Evolutionary conservation across 2,888 invertebrate species (phyloP).

Genomic region (Eupithecia pulchellata): DNA sequence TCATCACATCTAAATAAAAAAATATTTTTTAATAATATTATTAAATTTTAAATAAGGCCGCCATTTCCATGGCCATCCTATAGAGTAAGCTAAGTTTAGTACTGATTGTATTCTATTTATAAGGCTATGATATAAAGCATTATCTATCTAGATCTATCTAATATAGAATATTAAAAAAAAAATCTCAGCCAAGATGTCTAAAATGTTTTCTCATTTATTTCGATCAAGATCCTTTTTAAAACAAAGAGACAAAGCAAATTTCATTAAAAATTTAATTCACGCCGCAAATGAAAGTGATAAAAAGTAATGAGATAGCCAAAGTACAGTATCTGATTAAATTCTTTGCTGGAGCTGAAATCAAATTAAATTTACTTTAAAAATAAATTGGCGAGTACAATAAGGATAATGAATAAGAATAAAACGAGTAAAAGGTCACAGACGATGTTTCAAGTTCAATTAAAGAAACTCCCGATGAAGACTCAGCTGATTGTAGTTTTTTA

Average conservation of each 20-base stretch:
- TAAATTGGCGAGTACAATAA: conserved; percentile 65
- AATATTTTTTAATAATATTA: no score
- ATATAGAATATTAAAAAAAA: no score
- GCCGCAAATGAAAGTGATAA: conserved; percentile 38
- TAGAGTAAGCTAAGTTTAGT: no score
- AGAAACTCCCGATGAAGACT: conserved; percentile 49
- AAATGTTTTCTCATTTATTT: background rate
- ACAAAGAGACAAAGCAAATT: conserved; percentile 1
- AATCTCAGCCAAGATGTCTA: background rate
- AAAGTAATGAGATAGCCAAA: conserved; percentile 40
- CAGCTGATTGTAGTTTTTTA: conserved; percentile 41
- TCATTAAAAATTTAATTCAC: conserved; percentile 29
- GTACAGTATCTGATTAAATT: conserved; percentile 49
- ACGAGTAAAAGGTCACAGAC: conserved; percentile 60
- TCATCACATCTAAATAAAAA: background rate
- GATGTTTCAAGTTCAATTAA: conserved; percentile 54
- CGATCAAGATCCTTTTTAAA: background rate
- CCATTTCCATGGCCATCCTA: no score
- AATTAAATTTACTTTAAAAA: conserved; percentile 58
- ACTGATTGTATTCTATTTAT: no score
- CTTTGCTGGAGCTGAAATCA: conserved; percentile 50
- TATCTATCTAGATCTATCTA: no score
- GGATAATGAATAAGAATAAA: conserved; percentile 66
- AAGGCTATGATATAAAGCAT: no score
- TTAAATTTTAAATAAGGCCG: no score